Evolutionary conservation across 2,113 vertebrate species (phyloP), one percentile per base, ranked within the genome.

Genomic region (Neopipo cinnamomea): DNA sequence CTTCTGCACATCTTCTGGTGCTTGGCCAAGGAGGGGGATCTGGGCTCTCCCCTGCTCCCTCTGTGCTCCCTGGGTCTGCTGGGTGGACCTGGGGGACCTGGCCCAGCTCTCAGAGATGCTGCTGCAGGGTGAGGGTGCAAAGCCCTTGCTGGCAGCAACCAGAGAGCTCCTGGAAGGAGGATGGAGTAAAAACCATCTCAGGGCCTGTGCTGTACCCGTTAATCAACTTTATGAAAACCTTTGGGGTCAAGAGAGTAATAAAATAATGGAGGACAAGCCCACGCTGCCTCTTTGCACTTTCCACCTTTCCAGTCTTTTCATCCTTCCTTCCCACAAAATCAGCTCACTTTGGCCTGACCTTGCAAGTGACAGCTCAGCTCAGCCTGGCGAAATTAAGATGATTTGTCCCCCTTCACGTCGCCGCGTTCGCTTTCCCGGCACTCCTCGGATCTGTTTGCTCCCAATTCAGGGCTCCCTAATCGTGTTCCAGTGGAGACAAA

Each of bases 361-460:
- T 93, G 90, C 25, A 22, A 35, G 52, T 13, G 85, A 41, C 93
- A 89, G 83, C 81, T 89, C 91, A 28, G 78, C 49, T 91, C 89
- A 77, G 74, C 66, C 86, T 3, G 24, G 39, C 62, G 52, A 66
- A 93, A 95, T 56, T 7, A 44, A 52, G 52, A 76, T 79, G n/a
- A 93, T 94, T 93, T 85, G 85, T 93, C 92, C 81, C 79, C 72
- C 28, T 81, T 68, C 81, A 6, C 4, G 20, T 61, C 59, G 4
- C 70, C 39, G 71, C 66, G 3, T 52, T 80, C 55, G 78, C 41
- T 12, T 19, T 79, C 79, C 30, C 63, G 3, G 6, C 2, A 31
- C 18, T 44, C 39, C 56, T 46, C 14, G 18, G 22, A 30, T 44
- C 82, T 22, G 24, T 46, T 49, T 53, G 50, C 82, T 90, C 58